phyloP scores from a whole-genome alignment of 2,888 invertebrate genomes.

The Latrodectus elegans region DNA sequence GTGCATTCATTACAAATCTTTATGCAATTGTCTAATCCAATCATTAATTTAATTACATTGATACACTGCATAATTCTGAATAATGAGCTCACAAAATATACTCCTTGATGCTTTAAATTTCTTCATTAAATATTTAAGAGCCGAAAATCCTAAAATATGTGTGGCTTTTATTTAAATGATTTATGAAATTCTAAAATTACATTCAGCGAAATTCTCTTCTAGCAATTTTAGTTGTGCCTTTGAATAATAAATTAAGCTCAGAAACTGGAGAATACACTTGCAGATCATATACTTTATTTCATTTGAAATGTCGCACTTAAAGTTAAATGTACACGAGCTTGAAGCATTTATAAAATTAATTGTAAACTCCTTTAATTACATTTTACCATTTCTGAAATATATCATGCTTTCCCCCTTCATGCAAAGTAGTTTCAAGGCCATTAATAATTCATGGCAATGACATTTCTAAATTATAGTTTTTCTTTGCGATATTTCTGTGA shows the following conservation, averaged over 20 bases:
- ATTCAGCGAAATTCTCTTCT: background rate
- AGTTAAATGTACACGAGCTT: background rate
- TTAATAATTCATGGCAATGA: constrained; percentile 47
- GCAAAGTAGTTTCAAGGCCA: constrained; percentile 14
- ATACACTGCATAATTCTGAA: too few relatives aligned
- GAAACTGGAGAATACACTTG: background rate
- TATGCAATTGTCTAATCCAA: too few relatives aligned
- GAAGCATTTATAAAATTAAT: constrained; percentile 42
- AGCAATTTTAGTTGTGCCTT: background rate
- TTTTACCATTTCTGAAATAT: constrained; percentile 39
- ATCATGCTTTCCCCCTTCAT: background rate
- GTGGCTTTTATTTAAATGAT: background rate
- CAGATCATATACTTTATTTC: background rate
- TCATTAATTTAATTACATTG: too few relatives aligned
- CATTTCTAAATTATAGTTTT: constrained; percentile 43
- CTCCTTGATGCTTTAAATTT: too few relatives aligned
- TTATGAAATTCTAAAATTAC: background rate
- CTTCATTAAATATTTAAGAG: too few relatives aligned
- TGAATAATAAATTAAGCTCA: background rate
- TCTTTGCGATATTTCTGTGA: background rate
- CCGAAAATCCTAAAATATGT: background rate
- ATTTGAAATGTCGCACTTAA: background rate
- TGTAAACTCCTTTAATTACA: constrained; percentile 49
- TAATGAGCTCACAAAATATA: too few relatives aligned
- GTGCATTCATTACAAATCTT: too few relatives aligned